These are phyloP conservation scores for Xestia xanthographa DNA, from an alignment of 2,888 invertebrate genomes.

Conservation along the genomic window DNA sequence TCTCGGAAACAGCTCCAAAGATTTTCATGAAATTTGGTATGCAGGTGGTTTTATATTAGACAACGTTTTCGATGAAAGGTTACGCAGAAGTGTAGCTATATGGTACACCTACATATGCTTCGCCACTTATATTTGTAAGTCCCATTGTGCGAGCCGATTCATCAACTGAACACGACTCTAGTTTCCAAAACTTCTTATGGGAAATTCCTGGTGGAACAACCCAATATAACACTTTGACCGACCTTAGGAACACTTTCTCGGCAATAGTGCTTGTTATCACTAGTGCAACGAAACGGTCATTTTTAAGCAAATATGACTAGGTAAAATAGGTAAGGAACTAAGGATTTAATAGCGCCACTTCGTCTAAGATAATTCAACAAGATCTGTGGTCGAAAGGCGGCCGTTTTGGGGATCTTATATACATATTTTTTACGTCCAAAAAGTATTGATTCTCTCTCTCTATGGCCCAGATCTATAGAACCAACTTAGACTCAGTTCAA, in stretches of 20 bases:
- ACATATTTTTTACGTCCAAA: neutral
- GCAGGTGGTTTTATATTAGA: too few relatives aligned
- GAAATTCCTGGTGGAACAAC: neutral
- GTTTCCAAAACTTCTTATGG: neutral
- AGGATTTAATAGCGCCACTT: neutral
- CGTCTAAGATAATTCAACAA: neutral
- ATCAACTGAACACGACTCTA: neutral
- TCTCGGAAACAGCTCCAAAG: too few relatives aligned
- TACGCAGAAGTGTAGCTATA: neutral
- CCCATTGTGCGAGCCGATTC: neutral
- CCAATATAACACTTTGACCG: neutral
- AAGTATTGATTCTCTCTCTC: neutral
- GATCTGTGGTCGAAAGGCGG: neutral
- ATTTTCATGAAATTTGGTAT: too few relatives aligned
- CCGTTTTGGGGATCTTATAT: neutral
- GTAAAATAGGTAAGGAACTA: neutral
- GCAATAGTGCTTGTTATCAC: too few relatives aligned
- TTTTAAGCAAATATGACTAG: too few relatives aligned
- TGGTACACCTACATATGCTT: neutral
- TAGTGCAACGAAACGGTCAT: neutral
- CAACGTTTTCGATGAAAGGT: neutral
- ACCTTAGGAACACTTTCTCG: neutral
- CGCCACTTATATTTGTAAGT: neutral
- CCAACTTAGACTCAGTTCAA: neutral
- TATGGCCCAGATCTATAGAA: neutral